phyloP scores from a whole-genome alignment of 2,113 vertebrate genomes.

The Microcebus ravelobensis region DNA sequence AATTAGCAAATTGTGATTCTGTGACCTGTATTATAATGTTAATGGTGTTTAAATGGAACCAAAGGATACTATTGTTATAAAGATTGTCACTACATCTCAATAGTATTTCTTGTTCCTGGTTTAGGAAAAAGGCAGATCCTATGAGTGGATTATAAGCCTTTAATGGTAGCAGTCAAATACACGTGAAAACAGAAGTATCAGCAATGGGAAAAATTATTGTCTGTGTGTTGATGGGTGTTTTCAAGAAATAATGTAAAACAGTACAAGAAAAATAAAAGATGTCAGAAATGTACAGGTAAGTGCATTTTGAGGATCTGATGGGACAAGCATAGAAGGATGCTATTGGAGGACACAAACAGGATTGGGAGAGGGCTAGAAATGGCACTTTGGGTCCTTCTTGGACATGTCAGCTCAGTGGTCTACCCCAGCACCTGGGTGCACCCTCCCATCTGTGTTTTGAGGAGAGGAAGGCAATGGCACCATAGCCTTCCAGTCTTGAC shows the following conservation, averaged over 20 bases:
- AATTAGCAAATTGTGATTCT: constrained; percentile 23
- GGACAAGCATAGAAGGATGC: not conserved
- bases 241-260: constrained; percentile 28
- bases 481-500: not conserved
- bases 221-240: not conserved
- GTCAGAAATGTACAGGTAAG: not conserved
- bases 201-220: not conserved
- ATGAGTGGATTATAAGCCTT: not conserved
- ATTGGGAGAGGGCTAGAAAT: not conserved
- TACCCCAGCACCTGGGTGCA: not conserved
- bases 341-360: not conserved
- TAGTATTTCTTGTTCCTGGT: constrained; percentile 6
- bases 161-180: constrained; percentile 16
- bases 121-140: constrained; percentile 22
- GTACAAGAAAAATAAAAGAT: not conserved
- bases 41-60: constrained; percentile 35
- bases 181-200: not conserved
- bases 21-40: not conserved
- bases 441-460: not conserved
- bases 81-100: not conserved
- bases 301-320: not conserved
- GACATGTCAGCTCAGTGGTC: not conserved
- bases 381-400: not conserved
- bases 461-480: not conserved
- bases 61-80: constrained; percentile 38